phyloP scores from a whole-genome alignment of 2,113 vertebrate species.

The Baryphthengus martii region DNA sequence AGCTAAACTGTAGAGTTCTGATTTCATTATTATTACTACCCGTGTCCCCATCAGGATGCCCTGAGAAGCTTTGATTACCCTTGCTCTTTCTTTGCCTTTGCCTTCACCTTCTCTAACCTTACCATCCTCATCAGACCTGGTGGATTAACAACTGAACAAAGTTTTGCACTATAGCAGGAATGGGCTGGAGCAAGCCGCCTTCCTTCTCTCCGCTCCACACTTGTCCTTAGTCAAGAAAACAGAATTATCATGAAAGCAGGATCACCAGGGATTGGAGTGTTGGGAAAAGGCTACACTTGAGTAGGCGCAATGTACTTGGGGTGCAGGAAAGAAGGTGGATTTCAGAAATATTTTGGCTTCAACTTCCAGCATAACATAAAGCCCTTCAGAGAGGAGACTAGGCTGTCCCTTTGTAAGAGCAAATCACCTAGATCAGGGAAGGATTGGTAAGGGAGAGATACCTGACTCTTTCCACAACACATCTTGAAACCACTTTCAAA shows the following conservation, averaged over 20 bases:
- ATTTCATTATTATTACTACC: background rate
- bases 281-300: background rate
- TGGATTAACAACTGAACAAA: background rate
- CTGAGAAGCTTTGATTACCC: background rate
- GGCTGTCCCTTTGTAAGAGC: background rate
- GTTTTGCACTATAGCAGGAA: background rate
- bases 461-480: background rate
- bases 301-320: background rate
- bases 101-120: background rate
- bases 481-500: background rate
- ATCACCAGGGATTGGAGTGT: background rate
- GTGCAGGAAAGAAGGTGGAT: background rate
- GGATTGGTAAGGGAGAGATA: background rate
- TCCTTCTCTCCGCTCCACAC: background rate
- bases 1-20: background rate
- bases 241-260: background rate
- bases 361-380: background rate
- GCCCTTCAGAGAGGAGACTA: background rate
- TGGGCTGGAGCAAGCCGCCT: background rate
- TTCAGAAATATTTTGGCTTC: background rate
- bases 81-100: background rate
- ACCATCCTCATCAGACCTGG: background rate
- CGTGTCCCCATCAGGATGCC: background rate
- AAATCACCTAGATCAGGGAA: background rate
- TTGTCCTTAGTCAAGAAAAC: background rate